These are phyloP conservation scores for Manacus vitellinus DNA, from an alignment of 2,113 vertebrate genomes.

Conservation along the genomic window DNA sequence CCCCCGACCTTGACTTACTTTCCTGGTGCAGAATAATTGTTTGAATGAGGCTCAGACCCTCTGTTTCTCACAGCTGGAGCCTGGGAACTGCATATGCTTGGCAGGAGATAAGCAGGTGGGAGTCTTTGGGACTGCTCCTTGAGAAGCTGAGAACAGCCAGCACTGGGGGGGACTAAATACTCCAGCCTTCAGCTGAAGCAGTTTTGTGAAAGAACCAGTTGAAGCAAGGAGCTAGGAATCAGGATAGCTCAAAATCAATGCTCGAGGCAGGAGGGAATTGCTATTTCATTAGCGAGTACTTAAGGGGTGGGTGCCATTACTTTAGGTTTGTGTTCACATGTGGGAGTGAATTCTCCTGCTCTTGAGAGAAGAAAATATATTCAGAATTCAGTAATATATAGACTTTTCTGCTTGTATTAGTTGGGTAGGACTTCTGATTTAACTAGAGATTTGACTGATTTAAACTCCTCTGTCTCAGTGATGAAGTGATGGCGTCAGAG, in stretches of 20 bases:
- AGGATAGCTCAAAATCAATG: not conserved
- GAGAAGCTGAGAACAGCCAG: not conserved
- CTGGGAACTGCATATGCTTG: not conserved
- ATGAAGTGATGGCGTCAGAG: not conserved
- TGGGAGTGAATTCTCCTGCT: not conserved
- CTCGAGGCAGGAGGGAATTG: not conserved
- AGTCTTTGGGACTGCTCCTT: not conserved
- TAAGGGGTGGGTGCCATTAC: not conserved
- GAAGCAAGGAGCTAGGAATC: not conserved
- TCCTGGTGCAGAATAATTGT: not conserved
- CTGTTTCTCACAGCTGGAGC: not conserved
- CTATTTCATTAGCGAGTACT: not conserved
- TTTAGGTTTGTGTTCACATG: not conserved
- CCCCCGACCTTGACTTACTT: not conserved
- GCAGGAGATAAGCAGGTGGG: not conserved
- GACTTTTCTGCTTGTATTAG: not conserved
- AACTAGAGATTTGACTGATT: not conserved
- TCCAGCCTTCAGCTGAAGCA: not conserved
- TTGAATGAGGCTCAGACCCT: not conserved
- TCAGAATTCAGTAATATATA: not conserved
- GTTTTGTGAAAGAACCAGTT: not conserved
- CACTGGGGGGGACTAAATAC: fast-evolving
- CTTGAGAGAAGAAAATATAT: not conserved
- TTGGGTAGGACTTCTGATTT: not conserved
- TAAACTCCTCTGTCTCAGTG: not conserved